These are phyloP conservation scores for Pterostichus madidus DNA, from an alignment of 2,888 invertebrate species.

Conservation along the genomic window DNA sequence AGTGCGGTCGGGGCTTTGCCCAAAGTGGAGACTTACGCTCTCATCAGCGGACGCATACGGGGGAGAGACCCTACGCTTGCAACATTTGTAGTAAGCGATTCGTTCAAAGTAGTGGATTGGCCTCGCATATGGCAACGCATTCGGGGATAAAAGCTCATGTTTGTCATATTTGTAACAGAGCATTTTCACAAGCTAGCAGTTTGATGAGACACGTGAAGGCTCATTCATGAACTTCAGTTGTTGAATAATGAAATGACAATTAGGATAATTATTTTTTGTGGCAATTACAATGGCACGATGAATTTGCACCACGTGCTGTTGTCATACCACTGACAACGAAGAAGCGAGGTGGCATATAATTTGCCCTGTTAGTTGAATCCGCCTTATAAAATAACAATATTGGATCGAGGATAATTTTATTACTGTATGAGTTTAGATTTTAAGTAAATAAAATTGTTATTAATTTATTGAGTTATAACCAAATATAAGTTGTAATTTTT, in stretches of 20 bases:
- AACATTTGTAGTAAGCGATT: conserved; percentile 70
- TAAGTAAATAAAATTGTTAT: background rate
- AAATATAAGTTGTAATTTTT: background rate
- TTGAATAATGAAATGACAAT: background rate
- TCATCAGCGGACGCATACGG: conserved; percentile 69
- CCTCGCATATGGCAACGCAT: conserved; percentile 71
- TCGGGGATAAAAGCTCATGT: conserved; percentile 67
- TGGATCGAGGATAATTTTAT: no score
- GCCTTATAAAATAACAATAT: no score
- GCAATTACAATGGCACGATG: no score
- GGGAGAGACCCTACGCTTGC: conserved; percentile 69
- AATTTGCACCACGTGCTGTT: no score
- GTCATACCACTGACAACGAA: no score
- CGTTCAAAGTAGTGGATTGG: conserved; percentile 69
- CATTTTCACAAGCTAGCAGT: conserved; percentile 68
- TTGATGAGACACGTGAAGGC: conserved; percentile 66
- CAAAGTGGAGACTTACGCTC: conserved; percentile 70
- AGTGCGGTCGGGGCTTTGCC: conserved; percentile 70
- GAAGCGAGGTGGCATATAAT: no score
- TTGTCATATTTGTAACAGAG: conserved; percentile 67
- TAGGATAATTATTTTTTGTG: background rate
- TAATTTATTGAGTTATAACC: conserved; percentile 28
- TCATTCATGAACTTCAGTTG: conserved; percentile 45
- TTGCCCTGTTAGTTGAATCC: no score
- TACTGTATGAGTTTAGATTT: no score